These are phyloP conservation scores for Myotis brandtii DNA, from an alignment of 2,113 vertebrate genomes.

Conservation along the genomic window DNA sequence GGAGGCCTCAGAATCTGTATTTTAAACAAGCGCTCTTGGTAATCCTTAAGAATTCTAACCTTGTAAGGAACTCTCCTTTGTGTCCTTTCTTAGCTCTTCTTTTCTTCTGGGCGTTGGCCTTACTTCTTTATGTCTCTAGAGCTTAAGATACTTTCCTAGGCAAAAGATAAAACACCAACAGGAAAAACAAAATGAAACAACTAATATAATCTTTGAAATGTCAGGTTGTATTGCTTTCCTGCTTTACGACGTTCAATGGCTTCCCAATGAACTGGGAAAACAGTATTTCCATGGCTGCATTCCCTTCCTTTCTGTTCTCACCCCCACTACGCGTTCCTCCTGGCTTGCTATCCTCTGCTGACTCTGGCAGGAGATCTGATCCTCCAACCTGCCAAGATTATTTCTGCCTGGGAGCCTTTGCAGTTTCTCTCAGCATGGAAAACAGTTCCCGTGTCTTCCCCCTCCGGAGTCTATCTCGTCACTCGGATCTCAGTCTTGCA, in stretches of 20 bases:
- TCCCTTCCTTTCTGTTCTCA: not conserved
- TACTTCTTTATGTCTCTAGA: not conserved
- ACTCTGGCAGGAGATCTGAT: not conserved
- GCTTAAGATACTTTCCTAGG: not conserved
- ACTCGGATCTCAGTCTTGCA: not conserved
- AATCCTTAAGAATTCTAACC: not conserved
- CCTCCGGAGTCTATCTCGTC: not conserved
- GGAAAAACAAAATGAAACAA: not conserved
- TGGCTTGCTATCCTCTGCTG: not conserved
- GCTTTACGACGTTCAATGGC: not conserved
- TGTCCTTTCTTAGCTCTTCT: not conserved
- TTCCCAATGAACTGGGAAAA: not conserved
- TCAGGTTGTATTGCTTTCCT: not conserved
- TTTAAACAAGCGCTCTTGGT: not conserved
- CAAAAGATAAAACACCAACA: not conserved
- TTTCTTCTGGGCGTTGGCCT: not conserved
- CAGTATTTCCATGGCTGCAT: not conserved
- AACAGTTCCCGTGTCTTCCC: not conserved
- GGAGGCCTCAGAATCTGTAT: not conserved
- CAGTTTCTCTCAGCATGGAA: not conserved
- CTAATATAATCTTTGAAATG: not conserved
- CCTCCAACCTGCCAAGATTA: not conserved
- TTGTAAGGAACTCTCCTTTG: not conserved
- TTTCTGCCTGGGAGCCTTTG: not conserved
- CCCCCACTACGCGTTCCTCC: not conserved